phyloP scores from a whole-genome alignment of 1,140 invertebrate genomes.

The Eciton burchellii region DNA sequence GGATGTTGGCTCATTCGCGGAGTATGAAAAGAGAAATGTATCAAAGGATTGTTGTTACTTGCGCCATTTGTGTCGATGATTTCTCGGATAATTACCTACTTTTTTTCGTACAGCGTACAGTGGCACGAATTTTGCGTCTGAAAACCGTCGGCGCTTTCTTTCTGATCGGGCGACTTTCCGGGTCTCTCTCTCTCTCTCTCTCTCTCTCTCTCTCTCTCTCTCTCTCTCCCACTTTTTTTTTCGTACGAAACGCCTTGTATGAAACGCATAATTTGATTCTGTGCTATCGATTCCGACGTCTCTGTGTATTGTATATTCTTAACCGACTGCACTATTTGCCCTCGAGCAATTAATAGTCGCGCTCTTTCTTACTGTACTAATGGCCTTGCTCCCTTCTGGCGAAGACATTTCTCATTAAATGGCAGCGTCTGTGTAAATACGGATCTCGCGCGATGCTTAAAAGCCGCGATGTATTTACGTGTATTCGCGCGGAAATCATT shows the following conservation, averaged over 20 bases:
- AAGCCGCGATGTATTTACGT: constrained; percentile 16
- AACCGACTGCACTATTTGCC: constrained; percentile 74
- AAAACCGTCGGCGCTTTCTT: constrained; percentile 26
- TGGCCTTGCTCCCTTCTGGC: constrained; percentile 24
- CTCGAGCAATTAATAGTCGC: constrained; percentile 53
- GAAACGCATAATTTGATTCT: constrained; percentile 77
- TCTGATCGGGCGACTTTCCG: constrained; percentile 61
- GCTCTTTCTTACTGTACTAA: constrained; percentile 54
- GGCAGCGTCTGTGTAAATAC: constrained; percentile 58
- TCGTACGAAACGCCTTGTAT: constrained; percentile 71
- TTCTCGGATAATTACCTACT: not conserved
- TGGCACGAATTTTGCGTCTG: constrained; percentile 19
- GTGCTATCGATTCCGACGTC: constrained; percentile 81
- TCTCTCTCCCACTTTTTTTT: too few species aligned
- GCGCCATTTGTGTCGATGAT: not conserved
- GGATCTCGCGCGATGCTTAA: not conserved
- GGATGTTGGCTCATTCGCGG: not conserved
- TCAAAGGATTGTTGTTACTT: too few species aligned
- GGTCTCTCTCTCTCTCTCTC: constrained; percentile 59
- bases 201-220: too few species aligned
- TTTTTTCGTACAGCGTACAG: not conserved
- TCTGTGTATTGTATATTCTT: constrained; percentile 36
- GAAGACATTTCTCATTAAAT: not conserved
- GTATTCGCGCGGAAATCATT: constrained; percentile 46
- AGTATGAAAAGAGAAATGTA: too few species aligned